Evolutionary conservation across 2,888 invertebrate genomes (phyloP).

Genomic region (Frankliniella intonsa): DNA sequence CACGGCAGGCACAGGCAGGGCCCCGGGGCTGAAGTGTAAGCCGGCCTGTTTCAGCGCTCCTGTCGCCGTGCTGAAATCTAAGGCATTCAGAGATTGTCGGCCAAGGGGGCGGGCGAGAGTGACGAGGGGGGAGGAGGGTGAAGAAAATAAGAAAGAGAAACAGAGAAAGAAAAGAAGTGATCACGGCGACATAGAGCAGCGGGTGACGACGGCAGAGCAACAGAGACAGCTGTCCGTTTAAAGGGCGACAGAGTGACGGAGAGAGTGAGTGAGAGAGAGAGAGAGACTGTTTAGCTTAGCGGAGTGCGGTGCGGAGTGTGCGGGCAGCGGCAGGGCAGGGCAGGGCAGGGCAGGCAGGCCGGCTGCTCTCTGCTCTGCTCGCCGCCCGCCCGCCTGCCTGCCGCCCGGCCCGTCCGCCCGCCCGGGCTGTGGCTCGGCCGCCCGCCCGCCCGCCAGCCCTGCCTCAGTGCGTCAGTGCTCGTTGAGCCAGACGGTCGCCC

Average conservation of each 20-base stretch:
- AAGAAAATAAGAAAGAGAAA: background rate
- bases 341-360: background rate
- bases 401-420: background rate
- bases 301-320: slow-evolving; percentile 15
- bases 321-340: background rate
- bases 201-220: background rate
- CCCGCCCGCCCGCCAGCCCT: background rate
- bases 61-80: too few relatives aligned
- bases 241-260: slow-evolving; percentile 11
- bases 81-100: too few relatives aligned
- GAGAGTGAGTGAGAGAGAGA: background rate
- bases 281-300: slow-evolving; percentile 20
- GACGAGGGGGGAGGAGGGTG: too few relatives aligned
- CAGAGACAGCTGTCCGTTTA: background rate
- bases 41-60: too few relatives aligned
- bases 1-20: too few relatives aligned
- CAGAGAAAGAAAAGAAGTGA: background rate
- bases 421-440: background rate
- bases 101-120: too few relatives aligned
- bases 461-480: slow-evolving; percentile 25
- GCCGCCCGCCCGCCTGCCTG: slow-evolving; percentile 3
- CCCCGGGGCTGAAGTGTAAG: too few relatives aligned
- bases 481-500: slow-evolving; percentile 17
- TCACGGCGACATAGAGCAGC: background rate
- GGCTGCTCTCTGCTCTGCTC: background rate